These are phyloP conservation scores for Dinomys branickii DNA, from an alignment of 2,113 vertebrate species.

Conservation along the genomic window DNA sequence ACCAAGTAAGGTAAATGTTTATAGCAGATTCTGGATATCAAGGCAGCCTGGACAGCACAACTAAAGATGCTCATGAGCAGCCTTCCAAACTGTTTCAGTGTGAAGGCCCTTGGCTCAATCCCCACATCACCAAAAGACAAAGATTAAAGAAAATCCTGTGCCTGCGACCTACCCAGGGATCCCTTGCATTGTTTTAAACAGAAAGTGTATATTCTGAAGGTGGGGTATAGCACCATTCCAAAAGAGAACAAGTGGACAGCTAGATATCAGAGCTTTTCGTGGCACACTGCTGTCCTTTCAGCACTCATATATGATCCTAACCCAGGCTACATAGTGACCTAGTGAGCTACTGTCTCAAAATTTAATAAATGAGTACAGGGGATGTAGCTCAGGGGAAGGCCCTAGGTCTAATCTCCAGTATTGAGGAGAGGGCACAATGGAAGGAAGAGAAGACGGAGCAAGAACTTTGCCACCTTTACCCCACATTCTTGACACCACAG, in stretches of 20 bases:
- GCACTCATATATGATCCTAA: not conserved
- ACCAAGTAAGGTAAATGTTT: not conserved
- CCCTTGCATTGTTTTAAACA: not conserved
- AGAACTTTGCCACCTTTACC: not conserved
- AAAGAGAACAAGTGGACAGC: not conserved
- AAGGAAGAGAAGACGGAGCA: not conserved
- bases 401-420: not conserved
- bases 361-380: not conserved
- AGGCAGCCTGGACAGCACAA: not conserved
- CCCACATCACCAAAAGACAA: not conserved
- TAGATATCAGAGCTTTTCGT: not conserved
- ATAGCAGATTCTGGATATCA: not conserved
- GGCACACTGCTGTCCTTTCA: not conserved
- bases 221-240: not conserved
- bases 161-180: not conserved
- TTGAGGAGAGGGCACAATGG: not conserved
- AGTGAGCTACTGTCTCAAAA: not conserved
- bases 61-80: not conserved
- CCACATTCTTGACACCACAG: not conserved
- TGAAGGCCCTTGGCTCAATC: not conserved
- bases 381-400: not conserved
- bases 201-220: not conserved
- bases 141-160: not conserved
- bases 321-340: not conserved
- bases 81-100: not conserved